Evolutionary conservation across 2,888 invertebrate genomes (phyloP).

Genomic region (Conchocele bisecta): DNA sequence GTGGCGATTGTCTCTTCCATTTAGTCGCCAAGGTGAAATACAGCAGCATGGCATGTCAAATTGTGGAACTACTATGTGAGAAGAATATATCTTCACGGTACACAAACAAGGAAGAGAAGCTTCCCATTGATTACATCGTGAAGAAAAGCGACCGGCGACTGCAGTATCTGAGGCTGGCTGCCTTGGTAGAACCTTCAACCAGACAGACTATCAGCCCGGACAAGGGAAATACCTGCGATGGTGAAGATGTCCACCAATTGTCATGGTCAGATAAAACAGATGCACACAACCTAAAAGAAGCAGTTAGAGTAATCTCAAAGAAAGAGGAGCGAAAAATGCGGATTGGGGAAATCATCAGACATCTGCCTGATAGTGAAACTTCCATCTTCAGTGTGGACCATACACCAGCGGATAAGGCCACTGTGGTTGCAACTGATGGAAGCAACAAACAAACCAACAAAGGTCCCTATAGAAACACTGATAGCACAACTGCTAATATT

Average conservation of each 20-base stretch:
- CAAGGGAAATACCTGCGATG: not conserved
- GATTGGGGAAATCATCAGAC: constrained; percentile 56
- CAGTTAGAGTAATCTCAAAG: constrained; percentile 24
- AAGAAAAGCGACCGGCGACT: constrained; percentile 65
- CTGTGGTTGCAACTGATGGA: no score
- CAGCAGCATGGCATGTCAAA: constrained; percentile 48
- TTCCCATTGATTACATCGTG: constrained; percentile 65
- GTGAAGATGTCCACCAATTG: constrained; percentile 28
- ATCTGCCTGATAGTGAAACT: constrained; percentile 47
- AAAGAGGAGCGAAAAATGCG: constrained; percentile 49
- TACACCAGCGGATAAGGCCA: not conserved
- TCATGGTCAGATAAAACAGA: constrained; percentile 21
- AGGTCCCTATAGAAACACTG: no score
- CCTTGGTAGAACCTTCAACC: constrained; percentile 8
- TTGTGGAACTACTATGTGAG: constrained; percentile 67
- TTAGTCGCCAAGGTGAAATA: constrained; percentile 58
- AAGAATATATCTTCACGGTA: constrained; percentile 59
- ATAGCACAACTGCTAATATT: no score
- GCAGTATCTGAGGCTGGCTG: constrained; percentile 51
- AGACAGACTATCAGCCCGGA: not conserved
- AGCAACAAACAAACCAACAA: constrained; percentile 20
- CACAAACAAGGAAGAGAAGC: constrained; percentile 63
- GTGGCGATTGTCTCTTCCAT: constrained; percentile 62
- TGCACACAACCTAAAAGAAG: constrained; percentile 6
- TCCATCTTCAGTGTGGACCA: constrained; percentile 30